Evolutionary conservation across 2,797 vertebrate genomes (phyloP).

Genomic region (Novumbra hubbsi): DNA sequence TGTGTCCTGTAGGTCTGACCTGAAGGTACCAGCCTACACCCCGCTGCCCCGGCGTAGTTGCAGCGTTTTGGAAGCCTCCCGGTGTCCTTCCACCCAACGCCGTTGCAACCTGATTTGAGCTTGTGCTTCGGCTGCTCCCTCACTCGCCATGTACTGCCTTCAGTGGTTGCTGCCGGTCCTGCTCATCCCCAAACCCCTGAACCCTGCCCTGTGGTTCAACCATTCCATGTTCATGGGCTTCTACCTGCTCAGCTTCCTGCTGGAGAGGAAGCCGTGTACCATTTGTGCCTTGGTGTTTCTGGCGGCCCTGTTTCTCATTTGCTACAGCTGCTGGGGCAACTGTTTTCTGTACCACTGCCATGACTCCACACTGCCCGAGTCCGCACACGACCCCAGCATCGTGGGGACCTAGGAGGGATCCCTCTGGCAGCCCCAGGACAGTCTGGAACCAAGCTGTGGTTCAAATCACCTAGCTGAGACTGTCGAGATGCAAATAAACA

Average conservation of each 20-base stretch:
- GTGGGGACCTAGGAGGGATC: conserved; percentile 84
- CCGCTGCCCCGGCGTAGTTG: conserved; percentile 39
- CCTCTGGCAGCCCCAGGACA: conserved; percentile 31
- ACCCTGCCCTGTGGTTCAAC: conserved; percentile 98
- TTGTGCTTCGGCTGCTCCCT: neutral
- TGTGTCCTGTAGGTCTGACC: conserved; percentile 51
- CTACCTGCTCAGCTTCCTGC: conserved; percentile 98
- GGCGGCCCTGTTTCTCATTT: conserved; percentile 95
- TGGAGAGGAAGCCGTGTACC: conserved; percentile 98
- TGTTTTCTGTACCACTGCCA: conserved; percentile 99
- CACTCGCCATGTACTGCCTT: conserved; percentile 91
- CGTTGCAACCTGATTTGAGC: neutral
- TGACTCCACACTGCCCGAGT: conserved; percentile 85
- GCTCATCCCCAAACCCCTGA: conserved; percentile 97
- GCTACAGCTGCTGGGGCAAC: conserved; percentile 99
- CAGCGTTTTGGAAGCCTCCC: conserved; percentile 33
- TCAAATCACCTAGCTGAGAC: conserved; percentile 8
- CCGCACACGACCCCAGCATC: conserved; percentile 89
- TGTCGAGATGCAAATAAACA: conserved; percentile 36
- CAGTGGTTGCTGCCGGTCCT: conserved; percentile 98
- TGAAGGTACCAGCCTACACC: conserved; percentile 43
- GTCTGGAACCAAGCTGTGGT: conserved; percentile 42
- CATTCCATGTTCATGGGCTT: conserved; percentile 99
- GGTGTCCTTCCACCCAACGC: neutral
- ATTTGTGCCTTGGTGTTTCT: conserved; percentile 99